Evolutionary conservation across 1,140 invertebrate genomes (phyloP).

Genomic region (Harpegnathos saltator): DNA sequence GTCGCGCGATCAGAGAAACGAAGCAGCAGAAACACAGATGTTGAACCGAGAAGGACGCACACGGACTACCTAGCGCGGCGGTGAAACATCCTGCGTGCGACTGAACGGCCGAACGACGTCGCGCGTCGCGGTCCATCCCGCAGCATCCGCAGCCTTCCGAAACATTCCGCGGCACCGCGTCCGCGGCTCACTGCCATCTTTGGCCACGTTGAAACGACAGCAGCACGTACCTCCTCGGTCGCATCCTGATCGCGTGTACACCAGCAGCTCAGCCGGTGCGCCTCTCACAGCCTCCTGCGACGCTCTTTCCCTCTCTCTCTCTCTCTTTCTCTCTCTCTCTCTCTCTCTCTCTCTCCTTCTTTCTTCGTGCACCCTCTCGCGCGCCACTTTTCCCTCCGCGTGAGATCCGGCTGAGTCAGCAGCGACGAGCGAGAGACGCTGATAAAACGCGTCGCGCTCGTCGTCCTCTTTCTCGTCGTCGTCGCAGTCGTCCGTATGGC

Average conservation of each 20-base stretch:
- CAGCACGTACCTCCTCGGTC: slow-evolving; percentile 78
- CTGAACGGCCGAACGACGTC: too few relatives aligned
- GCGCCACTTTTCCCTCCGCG: slow-evolving; percentile 57
- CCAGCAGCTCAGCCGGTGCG: slow-evolving; percentile 57
- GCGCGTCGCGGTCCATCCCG: slow-evolving; percentile 64
- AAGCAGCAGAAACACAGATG: not conserved
- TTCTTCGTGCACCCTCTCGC: slow-evolving; percentile 62
- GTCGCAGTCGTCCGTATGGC: not conserved
- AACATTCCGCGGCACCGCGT: not conserved
- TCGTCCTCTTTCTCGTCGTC: slow-evolving; percentile 1
- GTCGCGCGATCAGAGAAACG: not conserved
- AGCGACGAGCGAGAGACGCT: not conserved
- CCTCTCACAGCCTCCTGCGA: slow-evolving; percentile 36
- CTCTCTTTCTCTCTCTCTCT: slow-evolving; percentile 55
- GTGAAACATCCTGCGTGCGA: too few relatives aligned
- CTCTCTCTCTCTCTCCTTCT: slow-evolving; percentile 51
- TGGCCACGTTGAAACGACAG: slow-evolving; percentile 51
- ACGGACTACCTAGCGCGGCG: too few relatives aligned
- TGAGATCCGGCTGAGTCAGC: slow-evolving; percentile 21
- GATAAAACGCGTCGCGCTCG: not conserved
- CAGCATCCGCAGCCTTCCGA: slow-evolving; percentile 72
- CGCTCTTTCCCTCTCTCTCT: slow-evolving; percentile 38
- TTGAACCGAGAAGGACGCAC: too few relatives aligned
- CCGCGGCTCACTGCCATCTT: slow-evolving; percentile 74
- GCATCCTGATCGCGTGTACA: slow-evolving; percentile 74